Evolutionary conservation across 2,113 vertebrate species (phyloP), one percentile per base, ranked within the genome.

Genomic region (Proteles cristata): DNA sequence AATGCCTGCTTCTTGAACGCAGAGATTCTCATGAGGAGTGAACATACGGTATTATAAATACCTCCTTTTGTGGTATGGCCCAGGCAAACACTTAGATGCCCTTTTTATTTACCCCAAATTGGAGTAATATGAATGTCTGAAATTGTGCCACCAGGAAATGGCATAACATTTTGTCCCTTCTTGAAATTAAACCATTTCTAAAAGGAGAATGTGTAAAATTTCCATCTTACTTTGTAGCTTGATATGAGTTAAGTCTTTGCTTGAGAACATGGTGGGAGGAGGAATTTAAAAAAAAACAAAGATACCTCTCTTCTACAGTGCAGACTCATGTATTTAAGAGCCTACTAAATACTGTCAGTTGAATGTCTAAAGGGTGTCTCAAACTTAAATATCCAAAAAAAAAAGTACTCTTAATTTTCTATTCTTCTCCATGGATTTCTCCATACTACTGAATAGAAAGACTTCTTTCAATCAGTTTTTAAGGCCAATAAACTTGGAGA

Each of bases 91-190:
- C 15, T 94, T 43, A 16, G 5, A 25, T 45, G 45, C 14, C 81
- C n/a, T 94, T 92, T 87, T 33, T 82, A 19, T 89, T 89, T 33
- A 61, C 21, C 28, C 48, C 10, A 61, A 63, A 63, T 71, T 45
- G 43, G 21, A 88, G 23, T 45, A 68, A 79, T 45, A 28, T 53
- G 76, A 88, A 45, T 35, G n/a, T 55, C 28, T 95, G 69, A 79
- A 92, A 89, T 89, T 83, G 77, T 61, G 31, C 84, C 21, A 68
- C 69, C 68, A 68, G 82, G 74, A 87, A 87, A 87, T 76, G 48
- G 15, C 39, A 61, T 88, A 61, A 39, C 19, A 48, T n/a, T 82
- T 93, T 95, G 28, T 66, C 43, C 58, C 7, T 69, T 83, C 35
- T n/a, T 71, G 17, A 95, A 95, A 80, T 73, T 25, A 84, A 89